Conservation (phyloP, 35 echinoderm and acorn worm species). For the Heliocidaris erythrogramma region DNA sequence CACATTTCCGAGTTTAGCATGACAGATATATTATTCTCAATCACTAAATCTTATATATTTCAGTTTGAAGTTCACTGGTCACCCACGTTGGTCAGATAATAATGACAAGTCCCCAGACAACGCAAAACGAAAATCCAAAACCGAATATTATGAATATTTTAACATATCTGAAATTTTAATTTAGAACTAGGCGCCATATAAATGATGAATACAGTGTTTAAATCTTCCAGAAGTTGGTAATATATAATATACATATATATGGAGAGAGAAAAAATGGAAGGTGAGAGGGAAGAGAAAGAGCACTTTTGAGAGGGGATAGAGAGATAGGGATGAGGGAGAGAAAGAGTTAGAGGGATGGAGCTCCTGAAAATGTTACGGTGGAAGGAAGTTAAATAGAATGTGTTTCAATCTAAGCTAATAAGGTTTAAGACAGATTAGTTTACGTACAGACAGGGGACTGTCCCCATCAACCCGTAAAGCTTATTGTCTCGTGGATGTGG, state of each 20-base stretch:
- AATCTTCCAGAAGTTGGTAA: not conserved
- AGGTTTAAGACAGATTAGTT: too few species aligned
- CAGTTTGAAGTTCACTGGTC: not conserved
- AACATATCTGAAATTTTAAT: not conserved
- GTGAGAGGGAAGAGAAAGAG: not conserved
- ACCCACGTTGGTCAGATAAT: not conserved
- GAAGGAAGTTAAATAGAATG: not conserved
- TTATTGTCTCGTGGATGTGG: too few species aligned
- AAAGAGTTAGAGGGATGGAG: not conserved
- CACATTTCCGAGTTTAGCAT: not conserved
- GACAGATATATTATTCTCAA: not conserved
- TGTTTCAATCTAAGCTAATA: too few species aligned
- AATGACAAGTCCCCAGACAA: not conserved
- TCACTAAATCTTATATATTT: not conserved
- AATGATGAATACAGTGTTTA: not conserved
- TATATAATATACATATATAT: not conserved
- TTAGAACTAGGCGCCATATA: not conserved
- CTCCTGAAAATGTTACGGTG: not conserved
- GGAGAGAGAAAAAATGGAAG: slow-evolving; percentile 25
- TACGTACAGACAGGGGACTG: too few species aligned
- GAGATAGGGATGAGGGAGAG: not conserved
- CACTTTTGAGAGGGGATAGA: not conserved
- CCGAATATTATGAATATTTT: not conserved
- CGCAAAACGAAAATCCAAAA: not conserved
- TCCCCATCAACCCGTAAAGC: too few species aligned